Conservation (phyloP, 2,797 vertebrate species). For the Ara ararauna region DNA sequence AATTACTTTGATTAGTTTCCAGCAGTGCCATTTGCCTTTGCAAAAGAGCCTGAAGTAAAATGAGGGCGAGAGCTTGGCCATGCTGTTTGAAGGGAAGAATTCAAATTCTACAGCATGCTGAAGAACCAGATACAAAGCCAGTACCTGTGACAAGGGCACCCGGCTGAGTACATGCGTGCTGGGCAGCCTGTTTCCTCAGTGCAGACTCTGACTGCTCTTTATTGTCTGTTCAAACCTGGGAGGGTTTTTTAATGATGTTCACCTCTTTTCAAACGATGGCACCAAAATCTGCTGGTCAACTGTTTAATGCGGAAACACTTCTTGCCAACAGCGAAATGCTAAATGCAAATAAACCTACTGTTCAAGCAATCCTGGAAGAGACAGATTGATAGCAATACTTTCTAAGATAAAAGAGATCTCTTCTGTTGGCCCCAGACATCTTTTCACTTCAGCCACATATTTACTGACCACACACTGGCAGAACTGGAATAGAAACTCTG, state of each 20-base stretch:
- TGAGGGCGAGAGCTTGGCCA: constrained; percentile 23
- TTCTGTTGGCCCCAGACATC: neutral
- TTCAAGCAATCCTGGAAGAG: neutral
- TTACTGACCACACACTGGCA: neutral
- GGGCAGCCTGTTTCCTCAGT: neutral
- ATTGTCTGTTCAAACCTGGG: neutral
- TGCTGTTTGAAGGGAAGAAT: constrained; percentile 62
- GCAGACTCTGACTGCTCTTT: constrained; percentile 2
- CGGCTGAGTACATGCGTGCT: neutral
- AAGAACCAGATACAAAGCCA: constrained; percentile 37
- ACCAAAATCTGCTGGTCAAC: constrained; percentile 15
- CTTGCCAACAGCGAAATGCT: neutral
- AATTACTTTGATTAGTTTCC: constrained; percentile 75
- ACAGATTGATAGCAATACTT: neutral
- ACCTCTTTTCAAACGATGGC: neutral
- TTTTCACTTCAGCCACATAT: neutral
- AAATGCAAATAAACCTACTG: constrained; percentile 13
- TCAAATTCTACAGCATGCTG: constrained; percentile 49
- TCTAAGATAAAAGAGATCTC: neutral
- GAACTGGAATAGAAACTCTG: neutral
- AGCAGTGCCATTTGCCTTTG: constrained; percentile 69
- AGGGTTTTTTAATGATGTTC: neutral
- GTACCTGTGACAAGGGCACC: constrained; percentile 51
- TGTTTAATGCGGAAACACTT: neutral
- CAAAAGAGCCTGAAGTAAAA: constrained; percentile 64